Evolutionary conservation across 2,888 invertebrate genomes (phyloP).

Genomic region (Eugnorisma glareosa): DNA sequence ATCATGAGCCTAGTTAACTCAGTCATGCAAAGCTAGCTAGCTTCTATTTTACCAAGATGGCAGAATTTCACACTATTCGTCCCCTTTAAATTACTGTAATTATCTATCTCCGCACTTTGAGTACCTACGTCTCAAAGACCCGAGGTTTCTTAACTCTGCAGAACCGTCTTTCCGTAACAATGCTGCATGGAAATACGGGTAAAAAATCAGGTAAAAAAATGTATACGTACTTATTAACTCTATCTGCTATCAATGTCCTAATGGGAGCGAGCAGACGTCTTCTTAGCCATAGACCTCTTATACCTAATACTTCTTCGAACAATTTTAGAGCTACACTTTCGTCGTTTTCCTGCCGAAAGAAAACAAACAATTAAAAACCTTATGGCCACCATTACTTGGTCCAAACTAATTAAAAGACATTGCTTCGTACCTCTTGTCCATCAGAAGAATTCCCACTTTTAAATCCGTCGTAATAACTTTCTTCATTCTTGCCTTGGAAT

Average conservation of each 20-base stretch:
- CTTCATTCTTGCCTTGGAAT: conserved; percentile 90
- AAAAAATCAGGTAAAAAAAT: neutral
- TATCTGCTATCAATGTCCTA: conserved; percentile 85
- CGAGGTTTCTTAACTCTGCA: neutral
- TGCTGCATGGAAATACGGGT: neutral
- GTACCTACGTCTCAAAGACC: neutral
- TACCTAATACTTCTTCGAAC: conserved; percentile 85
- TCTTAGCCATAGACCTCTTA: conserved; percentile 85
- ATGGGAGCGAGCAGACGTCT: conserved; percentile 84
- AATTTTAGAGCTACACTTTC: conserved; percentile 85
- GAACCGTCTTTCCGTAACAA: neutral
- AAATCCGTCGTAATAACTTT: conserved; percentile 79
- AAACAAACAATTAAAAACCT: neutral
- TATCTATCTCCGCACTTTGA: neutral
- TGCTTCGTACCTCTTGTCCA: conserved; percentile 82
- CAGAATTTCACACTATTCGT: neutral
- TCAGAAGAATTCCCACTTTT: conserved; percentile 82
- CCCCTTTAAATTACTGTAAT: neutral
- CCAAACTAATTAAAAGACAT: neutral
- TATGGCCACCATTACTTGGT: neutral
- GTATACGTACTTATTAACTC: conserved; percentile 83
- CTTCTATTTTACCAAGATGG: neutral
- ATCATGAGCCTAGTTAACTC: too few species aligned
- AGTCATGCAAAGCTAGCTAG: neutral
- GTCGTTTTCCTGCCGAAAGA: conserved; percentile 79